Conservation (phyloP, 2,888 invertebrate species). For the Neoascia interrupta region DNA sequence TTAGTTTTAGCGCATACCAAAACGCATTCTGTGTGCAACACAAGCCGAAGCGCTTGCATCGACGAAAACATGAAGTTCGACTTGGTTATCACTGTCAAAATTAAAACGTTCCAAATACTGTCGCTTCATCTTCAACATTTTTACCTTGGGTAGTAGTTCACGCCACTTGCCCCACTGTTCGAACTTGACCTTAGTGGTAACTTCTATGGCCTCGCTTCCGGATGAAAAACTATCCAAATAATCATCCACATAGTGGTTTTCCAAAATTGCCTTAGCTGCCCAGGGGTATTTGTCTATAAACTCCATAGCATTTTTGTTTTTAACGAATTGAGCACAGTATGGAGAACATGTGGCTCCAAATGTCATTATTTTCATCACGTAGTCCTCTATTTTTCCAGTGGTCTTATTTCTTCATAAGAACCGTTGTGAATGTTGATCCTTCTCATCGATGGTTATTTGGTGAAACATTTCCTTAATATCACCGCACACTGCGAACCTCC, state of each 20-base stretch:
- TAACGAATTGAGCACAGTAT: neutral
- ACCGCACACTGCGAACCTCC: neutral
- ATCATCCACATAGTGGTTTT: neutral
- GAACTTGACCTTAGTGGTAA: neutral
- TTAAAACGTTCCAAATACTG: no score
- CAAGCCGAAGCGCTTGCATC: neutral
- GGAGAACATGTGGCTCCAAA: neutral
- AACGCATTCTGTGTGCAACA: no score
- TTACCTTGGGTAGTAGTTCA: no score
- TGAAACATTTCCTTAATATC: slow-evolving; percentile 3
- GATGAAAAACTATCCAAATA: neutral
- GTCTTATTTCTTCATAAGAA: neutral
- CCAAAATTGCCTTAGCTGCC: neutral
- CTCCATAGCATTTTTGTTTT: neutral
- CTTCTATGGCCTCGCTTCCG: neutral
- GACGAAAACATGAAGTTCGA: neutral
- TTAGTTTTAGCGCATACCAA: no score
- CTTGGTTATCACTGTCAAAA: neutral
- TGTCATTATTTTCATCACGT: neutral
- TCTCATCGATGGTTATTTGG: neutral
- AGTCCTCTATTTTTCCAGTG: neutral
- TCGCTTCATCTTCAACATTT: no score
- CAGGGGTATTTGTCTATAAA: neutral
- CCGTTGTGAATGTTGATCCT: no score
- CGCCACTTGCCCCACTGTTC: no score